Percentiles rank a stretch among this genome's conserved stretches.
phyloP scores from a whole-genome alignment of 2,888 invertebrate species.

The Noctua janthina region DNA sequence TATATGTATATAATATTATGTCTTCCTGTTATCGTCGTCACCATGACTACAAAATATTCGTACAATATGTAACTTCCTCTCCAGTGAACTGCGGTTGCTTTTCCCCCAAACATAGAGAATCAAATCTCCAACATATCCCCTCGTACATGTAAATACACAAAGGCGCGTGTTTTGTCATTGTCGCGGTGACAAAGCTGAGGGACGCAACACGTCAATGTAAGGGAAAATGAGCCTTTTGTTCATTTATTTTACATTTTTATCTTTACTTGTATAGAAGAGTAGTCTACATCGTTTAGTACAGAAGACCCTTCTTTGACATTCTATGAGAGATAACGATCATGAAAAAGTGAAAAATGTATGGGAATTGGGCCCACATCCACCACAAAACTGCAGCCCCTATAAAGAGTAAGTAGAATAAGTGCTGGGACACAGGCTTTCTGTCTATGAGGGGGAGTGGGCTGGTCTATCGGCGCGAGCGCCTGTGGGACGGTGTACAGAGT shows the following conservation, averaged over 20 bases:
- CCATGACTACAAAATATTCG: background rate
- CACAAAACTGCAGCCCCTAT: background rate
- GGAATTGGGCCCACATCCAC: background rate
- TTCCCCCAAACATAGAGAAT: background rate
- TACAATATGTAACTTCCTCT: background rate
- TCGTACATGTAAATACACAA: slow-evolving; percentile 25
- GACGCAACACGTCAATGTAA: background rate
- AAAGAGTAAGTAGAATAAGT: background rate
- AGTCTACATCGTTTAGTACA: background rate
- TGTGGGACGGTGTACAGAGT: background rate
- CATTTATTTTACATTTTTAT: background rate
- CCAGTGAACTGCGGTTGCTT: background rate
- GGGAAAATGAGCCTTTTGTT: slow-evolving; percentile 1
- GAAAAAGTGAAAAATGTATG: background rate
- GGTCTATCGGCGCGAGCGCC: background rate
- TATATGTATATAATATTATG: background rate
- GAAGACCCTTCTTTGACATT: background rate
- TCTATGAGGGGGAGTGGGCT: background rate
- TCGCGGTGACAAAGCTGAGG: slow-evolving; percentile 8
- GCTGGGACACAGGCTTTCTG: background rate
- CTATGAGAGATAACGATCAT: background rate
- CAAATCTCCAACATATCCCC: slow-evolving; percentile 2
- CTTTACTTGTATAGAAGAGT: background rate
- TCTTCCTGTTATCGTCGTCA: slow-evolving; percentile 1
- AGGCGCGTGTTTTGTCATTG: slow-evolving; percentile 15